Conservation (phyloP, 2,113 vertebrate species). For the Petaurus breviceps region DNA sequence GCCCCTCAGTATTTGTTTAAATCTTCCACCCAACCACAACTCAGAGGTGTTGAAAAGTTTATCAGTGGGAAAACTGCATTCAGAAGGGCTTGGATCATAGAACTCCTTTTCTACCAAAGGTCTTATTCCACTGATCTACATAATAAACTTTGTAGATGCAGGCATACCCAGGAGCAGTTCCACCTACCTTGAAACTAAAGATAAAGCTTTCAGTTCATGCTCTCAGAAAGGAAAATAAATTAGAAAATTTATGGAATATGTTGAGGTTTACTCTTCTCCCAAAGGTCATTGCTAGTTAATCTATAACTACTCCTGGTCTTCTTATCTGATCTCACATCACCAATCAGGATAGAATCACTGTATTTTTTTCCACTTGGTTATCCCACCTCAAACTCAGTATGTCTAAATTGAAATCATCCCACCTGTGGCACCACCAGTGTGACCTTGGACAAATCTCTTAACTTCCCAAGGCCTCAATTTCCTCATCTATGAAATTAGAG, state of each 20-base stretch:
- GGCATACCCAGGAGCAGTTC: not conserved
- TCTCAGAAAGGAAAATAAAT: not conserved
- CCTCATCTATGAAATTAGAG: not conserved
- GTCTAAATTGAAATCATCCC: not conserved
- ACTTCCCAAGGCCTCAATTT: not conserved
- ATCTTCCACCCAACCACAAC: conserved; percentile 15
- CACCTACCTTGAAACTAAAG: not conserved
- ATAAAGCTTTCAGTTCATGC: not conserved
- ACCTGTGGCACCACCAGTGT: not conserved
- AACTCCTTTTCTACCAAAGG: not conserved
- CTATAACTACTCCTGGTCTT: not conserved
- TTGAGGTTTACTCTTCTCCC: not conserved
- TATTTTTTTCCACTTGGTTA: not conserved
- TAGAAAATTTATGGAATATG: not conserved
- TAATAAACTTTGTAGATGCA: not conserved
- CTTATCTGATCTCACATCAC: not conserved
- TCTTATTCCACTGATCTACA: not conserved
- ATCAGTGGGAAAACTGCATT: not conserved
- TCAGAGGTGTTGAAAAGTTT: conserved; percentile 14
- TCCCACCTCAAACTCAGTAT: not conserved
- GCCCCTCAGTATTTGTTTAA: not conserved
- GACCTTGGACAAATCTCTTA: not conserved
- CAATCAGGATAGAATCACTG: not conserved
- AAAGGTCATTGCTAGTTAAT: not conserved
- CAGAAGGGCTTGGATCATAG: not conserved